Percentiles rank a stretch among this genome's conserved stretches.
Evolutionary conservation across 1,140 invertebrate species (phyloP).

Genomic region (Drosophila ironensis): DNA sequence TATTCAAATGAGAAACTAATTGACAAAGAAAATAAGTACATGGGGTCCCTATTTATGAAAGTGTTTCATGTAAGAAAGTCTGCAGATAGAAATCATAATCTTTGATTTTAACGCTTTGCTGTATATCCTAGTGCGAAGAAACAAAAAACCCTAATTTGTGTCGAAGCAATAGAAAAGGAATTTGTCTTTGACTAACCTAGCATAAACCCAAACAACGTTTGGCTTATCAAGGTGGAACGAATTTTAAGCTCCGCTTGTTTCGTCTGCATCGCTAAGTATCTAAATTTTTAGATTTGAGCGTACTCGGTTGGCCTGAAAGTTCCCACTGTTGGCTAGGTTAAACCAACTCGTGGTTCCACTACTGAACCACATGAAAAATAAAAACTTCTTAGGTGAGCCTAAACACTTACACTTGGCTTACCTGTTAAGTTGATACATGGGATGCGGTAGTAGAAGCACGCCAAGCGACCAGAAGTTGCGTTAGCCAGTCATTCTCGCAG

Average conservation of each 20-base stretch:
- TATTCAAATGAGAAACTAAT: no score
- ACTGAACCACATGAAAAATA: not conserved
- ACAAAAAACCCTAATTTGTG: not conserved
- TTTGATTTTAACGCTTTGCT: not conserved
- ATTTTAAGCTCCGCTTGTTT: slow-evolving; percentile 54
- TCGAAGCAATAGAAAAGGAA: slow-evolving; percentile 35
- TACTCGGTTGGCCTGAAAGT: no score
- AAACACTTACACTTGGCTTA: slow-evolving; percentile 1
- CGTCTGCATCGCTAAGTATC: slow-evolving; percentile 27
- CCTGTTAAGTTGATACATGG: not conserved
- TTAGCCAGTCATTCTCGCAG: slow-evolving; percentile 23
- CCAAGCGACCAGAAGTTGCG: slow-evolving; percentile 2
- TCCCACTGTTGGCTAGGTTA: not conserved
- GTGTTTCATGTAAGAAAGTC: no score
- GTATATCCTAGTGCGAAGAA: no score
- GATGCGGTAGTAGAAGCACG: not conserved
- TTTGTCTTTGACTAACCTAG: slow-evolving; percentile 75
- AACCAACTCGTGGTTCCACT: slow-evolving; percentile 29
- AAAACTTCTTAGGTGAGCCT: not conserved
- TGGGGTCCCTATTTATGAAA: not conserved
- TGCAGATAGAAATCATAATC: slow-evolving; percentile 1
- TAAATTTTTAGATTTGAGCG: slow-evolving; percentile 2
- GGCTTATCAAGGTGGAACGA: slow-evolving; percentile 65
- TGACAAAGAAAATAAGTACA: no score
- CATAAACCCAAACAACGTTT: slow-evolving; percentile 68